Conservation (phyloP, 2,113 vertebrate genomes). For the Todiramphus saurophagus region DNA sequence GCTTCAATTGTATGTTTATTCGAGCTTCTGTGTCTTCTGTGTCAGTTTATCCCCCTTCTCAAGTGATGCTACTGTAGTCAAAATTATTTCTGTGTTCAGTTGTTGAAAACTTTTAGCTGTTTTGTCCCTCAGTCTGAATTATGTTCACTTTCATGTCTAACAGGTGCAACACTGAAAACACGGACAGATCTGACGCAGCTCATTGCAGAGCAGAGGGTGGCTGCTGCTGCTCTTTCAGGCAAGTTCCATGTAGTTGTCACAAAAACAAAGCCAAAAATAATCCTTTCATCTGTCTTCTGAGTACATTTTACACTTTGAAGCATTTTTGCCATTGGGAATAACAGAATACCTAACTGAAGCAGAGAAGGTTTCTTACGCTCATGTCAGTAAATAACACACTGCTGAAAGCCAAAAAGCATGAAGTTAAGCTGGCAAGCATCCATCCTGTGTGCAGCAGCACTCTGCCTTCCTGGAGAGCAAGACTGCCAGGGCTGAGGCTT, state of each 20-base stretch:
- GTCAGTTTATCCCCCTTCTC: conserved; percentile 27
- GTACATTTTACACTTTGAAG: conserved; percentile 14
- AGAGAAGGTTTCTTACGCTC: background rate
- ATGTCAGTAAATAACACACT: background rate
- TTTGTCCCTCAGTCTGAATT: background rate
- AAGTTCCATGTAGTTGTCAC: background rate
- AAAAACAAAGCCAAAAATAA: background rate
- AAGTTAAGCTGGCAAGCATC: background rate
- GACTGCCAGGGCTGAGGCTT: background rate
- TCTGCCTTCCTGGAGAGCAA: background rate
- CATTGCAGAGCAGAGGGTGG: background rate
- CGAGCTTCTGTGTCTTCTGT: conserved; percentile 17
- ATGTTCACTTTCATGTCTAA: conserved; percentile 38
- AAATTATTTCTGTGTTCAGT: conserved; percentile 48
- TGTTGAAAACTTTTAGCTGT: background rate
- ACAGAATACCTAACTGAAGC: background rate
- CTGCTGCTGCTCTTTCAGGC: background rate
- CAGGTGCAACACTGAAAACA: background rate
- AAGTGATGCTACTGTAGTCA: conserved; percentile 13
- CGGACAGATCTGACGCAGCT: background rate
- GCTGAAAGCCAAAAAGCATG: background rate
- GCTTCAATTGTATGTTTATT: background rate
- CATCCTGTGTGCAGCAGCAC: background rate
- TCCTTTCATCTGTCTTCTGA: background rate
- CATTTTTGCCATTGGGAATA: background rate